These are phyloP conservation scores for Andrena marginata DNA, from an alignment of 2,888 invertebrate species.

Conservation along the genomic window DNA sequence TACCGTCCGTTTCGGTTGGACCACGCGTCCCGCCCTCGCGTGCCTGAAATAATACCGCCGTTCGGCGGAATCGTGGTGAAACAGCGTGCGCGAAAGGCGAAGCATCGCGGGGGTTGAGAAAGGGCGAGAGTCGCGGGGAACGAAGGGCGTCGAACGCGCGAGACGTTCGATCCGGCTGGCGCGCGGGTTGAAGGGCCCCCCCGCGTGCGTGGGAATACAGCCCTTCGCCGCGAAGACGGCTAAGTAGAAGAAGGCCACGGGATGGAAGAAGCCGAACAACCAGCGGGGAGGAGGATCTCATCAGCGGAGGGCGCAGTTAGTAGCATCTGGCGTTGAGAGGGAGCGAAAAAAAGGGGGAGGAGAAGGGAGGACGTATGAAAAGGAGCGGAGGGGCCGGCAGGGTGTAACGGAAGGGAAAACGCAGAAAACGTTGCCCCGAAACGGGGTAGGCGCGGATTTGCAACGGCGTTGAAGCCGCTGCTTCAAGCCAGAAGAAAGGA, in stretches of 20 bases:
- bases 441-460: slow-evolving; percentile 59
- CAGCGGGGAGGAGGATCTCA: slow-evolving; percentile 57
- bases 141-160: slow-evolving; percentile 25
- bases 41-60: not conserved
- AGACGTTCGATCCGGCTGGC: slow-evolving; percentile 32
- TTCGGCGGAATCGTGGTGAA: too few species aligned
- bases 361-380: slow-evolving; percentile 24
- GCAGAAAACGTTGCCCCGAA: slow-evolving; percentile 61
- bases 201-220: slow-evolving; percentile 35
- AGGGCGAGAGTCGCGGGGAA: not conserved
- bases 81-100: too few species aligned
- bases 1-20: not conserved
- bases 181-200: slow-evolving; percentile 13
- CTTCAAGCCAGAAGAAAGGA: slow-evolving; percentile 53
- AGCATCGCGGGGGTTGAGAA: too few species aligned
- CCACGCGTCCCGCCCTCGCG: not conserved
- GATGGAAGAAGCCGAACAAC: slow-evolving; percentile 37
- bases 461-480: slow-evolving; percentile 55
- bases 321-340: slow-evolving; percentile 76
- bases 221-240: slow-evolving; percentile 25
- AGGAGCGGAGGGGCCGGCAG: not conserved
- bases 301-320: slow-evolving; percentile 74
- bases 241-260: slow-evolving; percentile 26
- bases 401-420: slow-evolving; percentile 38
- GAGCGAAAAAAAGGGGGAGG: slow-evolving; percentile 29